Base-by-base conservation (phyloP, 1,140 invertebrate species). In the Vollenhovia emeryi region DNA sequence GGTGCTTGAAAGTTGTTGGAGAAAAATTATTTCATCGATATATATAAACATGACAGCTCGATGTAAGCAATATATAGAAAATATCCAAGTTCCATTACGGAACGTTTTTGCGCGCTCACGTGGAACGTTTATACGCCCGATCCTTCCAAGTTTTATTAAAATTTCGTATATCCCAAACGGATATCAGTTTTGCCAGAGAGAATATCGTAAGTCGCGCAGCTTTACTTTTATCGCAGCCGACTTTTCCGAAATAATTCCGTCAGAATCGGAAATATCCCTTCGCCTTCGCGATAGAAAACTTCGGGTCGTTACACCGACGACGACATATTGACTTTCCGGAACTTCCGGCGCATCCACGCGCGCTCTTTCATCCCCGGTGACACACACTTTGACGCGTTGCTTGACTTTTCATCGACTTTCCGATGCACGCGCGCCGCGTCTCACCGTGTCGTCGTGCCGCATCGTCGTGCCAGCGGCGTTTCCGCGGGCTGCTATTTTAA, bases 401-500 rank as follows among this genome's bases (percentile, higher is more conserved):
- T 60, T 55, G 57, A 55, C 21, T 79, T 76, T 76, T 57, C 45
- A 36, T 60, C 48, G 62, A 40, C 48, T 74, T 55, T 71, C 62
- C 74, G 60, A 62, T 83, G 79, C 79, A 83, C 43, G 24, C 66
- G 50, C 68, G 59, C 50, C n/a, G 27, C 33, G 21, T n/a, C n/a
- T n/a, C n/a, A n/a, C 43, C 11, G 27, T 43, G 57, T 50, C 3
- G 40, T 13, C 5, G 48, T 13, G 9, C 60, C 18, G 9, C 60
- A 66, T 48, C 18, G 52, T 11, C 7, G 24, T 27, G 66, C 60
- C 68, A 15, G 11, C 76, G 21, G 55, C 66, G 24, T 59, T 74
- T 45, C 75, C 52, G 62, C 57, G 75, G 69, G 62, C 71, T 83
- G 79, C 76, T 86, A 78, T 88, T 88, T 89, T 86, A 83, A 86